Percentiles rank a stretch among this genome's conserved stretches.
phyloP scores from a whole-genome alignment of 2,888 invertebrate species.

The Muschampia staudingeri region DNA sequence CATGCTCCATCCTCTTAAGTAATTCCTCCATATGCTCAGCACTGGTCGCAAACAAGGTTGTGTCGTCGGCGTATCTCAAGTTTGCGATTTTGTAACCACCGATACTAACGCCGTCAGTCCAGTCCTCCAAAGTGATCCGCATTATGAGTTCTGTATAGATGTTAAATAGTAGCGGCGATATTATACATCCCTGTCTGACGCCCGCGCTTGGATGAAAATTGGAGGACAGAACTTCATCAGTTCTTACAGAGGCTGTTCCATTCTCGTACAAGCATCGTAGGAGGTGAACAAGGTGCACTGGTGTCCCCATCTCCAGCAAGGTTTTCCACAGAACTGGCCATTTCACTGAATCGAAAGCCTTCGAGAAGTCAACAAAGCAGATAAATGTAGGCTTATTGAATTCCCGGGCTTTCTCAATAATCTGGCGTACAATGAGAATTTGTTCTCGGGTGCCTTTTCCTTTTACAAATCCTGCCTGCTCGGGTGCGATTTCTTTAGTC shows the following conservation, averaged over 20 bases:
- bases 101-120: slow-evolving; percentile 2
- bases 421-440: no score
- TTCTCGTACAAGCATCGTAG: slow-evolving; percentile 8
- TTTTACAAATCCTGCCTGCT: slow-evolving; percentile 1
- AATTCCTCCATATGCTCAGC: not conserved
- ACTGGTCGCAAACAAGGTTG: not conserved
- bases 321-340: slow-evolving; percentile 1
- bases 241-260: not conserved
- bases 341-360: not conserved
- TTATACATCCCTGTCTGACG: not conserved
- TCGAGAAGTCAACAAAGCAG: no score
- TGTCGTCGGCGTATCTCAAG: slow-evolving; percentile 3
- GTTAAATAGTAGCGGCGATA: not conserved
- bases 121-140: slow-evolving; percentile 2
- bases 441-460: not conserved
- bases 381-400: no score
- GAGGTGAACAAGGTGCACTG: not conserved
- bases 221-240: not conserved
- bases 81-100: not conserved
- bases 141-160: slow-evolving; percentile 3
- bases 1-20: not conserved
- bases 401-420: no score
- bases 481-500: not conserved
- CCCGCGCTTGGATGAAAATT: not conserved
- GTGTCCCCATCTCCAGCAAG: slow-evolving; percentile 2